Conservation (phyloP, 92 coral and sea anemone genomes). For the Zoanthus solanderi region DNA sequence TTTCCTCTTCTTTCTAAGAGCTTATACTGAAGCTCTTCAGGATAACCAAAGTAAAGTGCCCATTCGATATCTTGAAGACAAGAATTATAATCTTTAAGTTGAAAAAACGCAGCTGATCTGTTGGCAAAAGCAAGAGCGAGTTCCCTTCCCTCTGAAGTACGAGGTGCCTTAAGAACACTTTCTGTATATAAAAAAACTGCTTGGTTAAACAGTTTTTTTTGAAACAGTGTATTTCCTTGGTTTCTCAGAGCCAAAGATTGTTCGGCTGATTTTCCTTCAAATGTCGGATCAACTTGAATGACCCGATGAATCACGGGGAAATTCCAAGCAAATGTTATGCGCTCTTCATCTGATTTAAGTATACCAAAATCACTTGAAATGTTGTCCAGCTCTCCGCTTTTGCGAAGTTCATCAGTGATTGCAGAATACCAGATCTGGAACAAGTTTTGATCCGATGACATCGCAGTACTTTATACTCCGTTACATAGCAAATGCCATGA, state of each 20-base stretch:
- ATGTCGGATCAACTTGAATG: constrained; percentile 63
- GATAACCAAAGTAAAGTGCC: constrained; percentile 75
- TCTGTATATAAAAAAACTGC: constrained; percentile 77
- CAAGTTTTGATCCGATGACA: constrained; percentile 18
- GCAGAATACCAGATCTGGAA: constrained; percentile 72
- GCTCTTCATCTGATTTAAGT: constrained; percentile 76
- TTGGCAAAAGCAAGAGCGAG: constrained; percentile 90
- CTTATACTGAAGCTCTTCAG: constrained; percentile 77
- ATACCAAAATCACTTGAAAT: constrained; percentile 78
- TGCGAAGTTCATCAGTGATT: constrained; percentile 67
- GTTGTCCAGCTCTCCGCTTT: constrained; percentile 61
- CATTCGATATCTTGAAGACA: constrained; percentile 81
- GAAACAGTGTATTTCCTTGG: constrained; percentile 84
- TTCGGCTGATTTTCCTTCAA: constrained; percentile 68
- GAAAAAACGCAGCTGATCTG: constrained; percentile 89
- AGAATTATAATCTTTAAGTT: constrained; percentile 62
- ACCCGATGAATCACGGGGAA: constrained; percentile 71
- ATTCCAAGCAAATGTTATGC: constrained; percentile 72
- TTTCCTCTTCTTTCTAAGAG: constrained; percentile 86
- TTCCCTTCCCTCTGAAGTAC: constrained; percentile 57
- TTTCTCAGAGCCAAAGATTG: constrained; percentile 69
- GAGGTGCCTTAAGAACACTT: constrained; percentile 78
- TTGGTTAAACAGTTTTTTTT: constrained; percentile 62
- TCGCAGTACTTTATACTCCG: background rate
- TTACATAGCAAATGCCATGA: background rate